Percentiles rank a stretch among this genome's conserved stretches.
Evolutionary conservation across 1,140 invertebrate species (phyloP).

Genomic region (Solenopsis invicta): DNA sequence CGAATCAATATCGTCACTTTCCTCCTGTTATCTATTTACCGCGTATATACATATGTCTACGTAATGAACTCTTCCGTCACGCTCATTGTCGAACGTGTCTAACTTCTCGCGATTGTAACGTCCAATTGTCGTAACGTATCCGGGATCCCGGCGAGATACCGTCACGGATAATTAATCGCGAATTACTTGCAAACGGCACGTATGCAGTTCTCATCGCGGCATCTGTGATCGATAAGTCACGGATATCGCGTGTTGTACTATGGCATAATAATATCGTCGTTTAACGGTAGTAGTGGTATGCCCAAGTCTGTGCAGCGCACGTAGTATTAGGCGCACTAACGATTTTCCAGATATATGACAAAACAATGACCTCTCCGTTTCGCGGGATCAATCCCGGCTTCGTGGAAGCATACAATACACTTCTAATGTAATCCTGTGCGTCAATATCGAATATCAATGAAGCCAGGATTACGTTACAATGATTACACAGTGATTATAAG

Average conservation of each 20-base stretch:
- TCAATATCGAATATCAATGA: not conserved
- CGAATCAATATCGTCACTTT: slow-evolving; percentile 41
- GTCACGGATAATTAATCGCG: no score
- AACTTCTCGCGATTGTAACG: not conserved
- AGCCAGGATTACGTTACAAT: slow-evolving; percentile 3
- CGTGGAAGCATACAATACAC: slow-evolving; percentile 14
- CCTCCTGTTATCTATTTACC: slow-evolving; percentile 33
- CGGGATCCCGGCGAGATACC: no score
- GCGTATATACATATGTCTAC: not conserved
- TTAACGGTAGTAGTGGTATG: not conserved
- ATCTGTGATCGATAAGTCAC: slow-evolving; percentile 28
- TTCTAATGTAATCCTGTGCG: not conserved
- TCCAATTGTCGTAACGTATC: not conserved
- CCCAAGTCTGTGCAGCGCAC: not conserved
- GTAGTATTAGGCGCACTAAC: slow-evolving; percentile 34
- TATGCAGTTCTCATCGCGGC: not conserved
- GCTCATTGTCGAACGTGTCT: not conserved
- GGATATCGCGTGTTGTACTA: slow-evolving; percentile 2
- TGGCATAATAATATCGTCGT: slow-evolving; percentile 32
- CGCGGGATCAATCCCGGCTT: slow-evolving; percentile 33
- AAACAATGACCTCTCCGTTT: slow-evolving; percentile 49
- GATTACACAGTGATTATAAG: not conserved
- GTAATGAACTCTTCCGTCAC: slow-evolving; percentile 6
- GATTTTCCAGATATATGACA: slow-evolving; percentile 44
- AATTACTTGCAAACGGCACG: not conserved